Conservation (phyloP, 2,113 vertebrate species). For the Prochilodus magdalenae region DNA sequence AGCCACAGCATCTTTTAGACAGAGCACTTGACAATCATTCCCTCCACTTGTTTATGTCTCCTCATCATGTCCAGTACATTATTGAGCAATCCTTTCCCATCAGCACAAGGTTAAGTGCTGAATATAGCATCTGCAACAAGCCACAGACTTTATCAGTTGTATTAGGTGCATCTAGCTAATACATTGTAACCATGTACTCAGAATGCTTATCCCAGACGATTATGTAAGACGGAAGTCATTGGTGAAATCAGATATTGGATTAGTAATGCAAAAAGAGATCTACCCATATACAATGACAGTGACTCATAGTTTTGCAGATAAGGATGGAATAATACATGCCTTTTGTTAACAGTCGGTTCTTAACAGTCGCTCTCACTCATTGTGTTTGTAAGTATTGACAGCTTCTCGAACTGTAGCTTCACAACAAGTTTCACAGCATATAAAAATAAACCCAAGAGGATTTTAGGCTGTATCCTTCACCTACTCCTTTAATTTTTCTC, state of each 20-base stretch:
- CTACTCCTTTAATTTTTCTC: too few relatives aligned
- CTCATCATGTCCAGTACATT: background rate
- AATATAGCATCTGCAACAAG: background rate
- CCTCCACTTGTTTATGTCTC: background rate
- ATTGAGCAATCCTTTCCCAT: background rate
- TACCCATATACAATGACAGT: background rate
- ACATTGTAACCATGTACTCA: background rate
- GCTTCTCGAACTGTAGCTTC: too few relatives aligned
- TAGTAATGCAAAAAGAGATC: background rate
- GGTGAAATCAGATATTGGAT: background rate
- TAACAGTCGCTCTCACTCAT: too few relatives aligned
- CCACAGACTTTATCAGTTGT: background rate
- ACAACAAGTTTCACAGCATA: too few relatives aligned
- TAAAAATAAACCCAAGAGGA: too few relatives aligned
- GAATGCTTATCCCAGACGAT: background rate
- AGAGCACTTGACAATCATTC: background rate
- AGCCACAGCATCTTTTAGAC: background rate
- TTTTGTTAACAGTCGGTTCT: too few relatives aligned
- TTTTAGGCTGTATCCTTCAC: too few relatives aligned
- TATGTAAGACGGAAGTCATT: background rate
- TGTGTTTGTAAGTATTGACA: too few relatives aligned
- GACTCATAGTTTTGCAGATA: too few relatives aligned
- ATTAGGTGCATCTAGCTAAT: background rate
- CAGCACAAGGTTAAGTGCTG: background rate
- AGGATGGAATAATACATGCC: too few relatives aligned